These are phyloP conservation scores for Zygaena filipendulae DNA, from an alignment of 2,888 invertebrate species.

Conservation along the genomic window DNA sequence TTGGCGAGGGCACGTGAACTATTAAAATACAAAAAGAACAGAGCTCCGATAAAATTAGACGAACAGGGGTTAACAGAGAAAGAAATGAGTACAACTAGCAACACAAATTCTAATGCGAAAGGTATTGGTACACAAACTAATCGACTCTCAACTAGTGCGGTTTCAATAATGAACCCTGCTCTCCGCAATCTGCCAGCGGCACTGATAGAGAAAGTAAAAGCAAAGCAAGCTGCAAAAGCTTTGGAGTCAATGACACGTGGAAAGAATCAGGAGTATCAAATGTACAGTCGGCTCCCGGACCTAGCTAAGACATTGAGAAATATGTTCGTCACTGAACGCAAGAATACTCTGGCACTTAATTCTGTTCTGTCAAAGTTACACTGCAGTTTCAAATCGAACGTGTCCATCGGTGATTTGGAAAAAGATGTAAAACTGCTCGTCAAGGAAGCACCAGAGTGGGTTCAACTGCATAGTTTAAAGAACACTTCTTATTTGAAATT, in stretches of 20 bases:
- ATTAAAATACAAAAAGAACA: slow-evolving; percentile 83
- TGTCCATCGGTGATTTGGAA: slow-evolving; percentile 77
- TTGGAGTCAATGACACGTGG: slow-evolving; percentile 84
- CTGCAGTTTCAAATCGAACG: slow-evolving; percentile 79
- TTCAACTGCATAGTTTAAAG: slow-evolving; percentile 76
- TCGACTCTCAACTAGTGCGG: slow-evolving; percentile 41
- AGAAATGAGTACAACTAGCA: slow-evolving; percentile 40
- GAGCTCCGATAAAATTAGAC: slow-evolving; percentile 75
- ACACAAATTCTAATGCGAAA: slow-evolving; percentile 21
- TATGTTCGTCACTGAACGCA: slow-evolving; percentile 89
- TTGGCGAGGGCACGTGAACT: slow-evolving; percentile 81
- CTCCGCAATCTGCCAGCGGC: slow-evolving; percentile 85
- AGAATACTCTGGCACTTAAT: slow-evolving; percentile 82
- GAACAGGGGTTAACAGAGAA: slow-evolving; percentile 57
- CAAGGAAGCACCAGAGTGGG: slow-evolving; percentile 80
- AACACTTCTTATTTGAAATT: slow-evolving; percentile 80
- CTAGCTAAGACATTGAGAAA: slow-evolving; percentile 85
- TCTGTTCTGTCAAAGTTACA: slow-evolving; percentile 80
- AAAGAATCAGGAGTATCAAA: slow-evolving; percentile 76
- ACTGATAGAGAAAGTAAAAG: slow-evolving; percentile 87
- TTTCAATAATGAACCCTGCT: slow-evolving; percentile 65
- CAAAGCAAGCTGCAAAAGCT: slow-evolving; percentile 88
- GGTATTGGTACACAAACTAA: slow-evolving; percentile 29
- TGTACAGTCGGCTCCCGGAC: slow-evolving; percentile 85
- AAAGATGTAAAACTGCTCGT: slow-evolving; percentile 79